Evolutionary conservation across 1,140 invertebrate genomes (phyloP).

Genomic region (Pseudachorutes palmiensis): DNA sequence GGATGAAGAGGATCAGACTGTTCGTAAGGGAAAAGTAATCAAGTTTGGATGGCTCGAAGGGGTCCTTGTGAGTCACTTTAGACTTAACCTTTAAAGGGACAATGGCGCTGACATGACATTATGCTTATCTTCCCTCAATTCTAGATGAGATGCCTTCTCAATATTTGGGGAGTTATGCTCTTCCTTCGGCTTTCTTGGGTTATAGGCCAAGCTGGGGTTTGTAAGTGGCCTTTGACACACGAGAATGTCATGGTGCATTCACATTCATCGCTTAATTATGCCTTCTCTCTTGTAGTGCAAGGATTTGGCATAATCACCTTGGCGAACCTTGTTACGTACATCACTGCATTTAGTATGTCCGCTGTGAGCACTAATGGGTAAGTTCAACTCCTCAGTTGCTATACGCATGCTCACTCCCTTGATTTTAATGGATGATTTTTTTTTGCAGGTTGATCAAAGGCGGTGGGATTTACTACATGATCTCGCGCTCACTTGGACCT

Average conservation of each 20-base stretch:
- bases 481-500: conserved; percentile 55
- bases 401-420: too few species aligned
- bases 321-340: conserved; percentile 49
- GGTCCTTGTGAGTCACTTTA: conserved; percentile 43
- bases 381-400: background rate
- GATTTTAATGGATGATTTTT: too few species aligned
- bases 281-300: conserved; percentile 39
- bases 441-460: conserved; percentile 51
- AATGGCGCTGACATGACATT: background rate
- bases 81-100: background rate
- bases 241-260: background rate
- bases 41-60: conserved; percentile 53
- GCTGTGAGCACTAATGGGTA: conserved; percentile 58
- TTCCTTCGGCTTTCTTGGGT: conserved; percentile 55
- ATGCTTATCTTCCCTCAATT: background rate
- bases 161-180: conserved; percentile 58
- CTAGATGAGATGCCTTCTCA: conserved; percentile 49
- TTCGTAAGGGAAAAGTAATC: conserved; percentile 40
- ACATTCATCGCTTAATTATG: background rate
- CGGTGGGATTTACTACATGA: conserved; percentile 56
- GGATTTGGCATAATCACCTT: conserved; percentile 45
- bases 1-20: conserved; percentile 25
- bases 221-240: background rate
- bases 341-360: conserved; percentile 58
- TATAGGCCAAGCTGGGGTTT: conserved; percentile 53